These are phyloP conservation scores for Actinernus sp. DNA, from an alignment of 92 coral and sea anemone genomes.

Conservation along the genomic window DNA sequence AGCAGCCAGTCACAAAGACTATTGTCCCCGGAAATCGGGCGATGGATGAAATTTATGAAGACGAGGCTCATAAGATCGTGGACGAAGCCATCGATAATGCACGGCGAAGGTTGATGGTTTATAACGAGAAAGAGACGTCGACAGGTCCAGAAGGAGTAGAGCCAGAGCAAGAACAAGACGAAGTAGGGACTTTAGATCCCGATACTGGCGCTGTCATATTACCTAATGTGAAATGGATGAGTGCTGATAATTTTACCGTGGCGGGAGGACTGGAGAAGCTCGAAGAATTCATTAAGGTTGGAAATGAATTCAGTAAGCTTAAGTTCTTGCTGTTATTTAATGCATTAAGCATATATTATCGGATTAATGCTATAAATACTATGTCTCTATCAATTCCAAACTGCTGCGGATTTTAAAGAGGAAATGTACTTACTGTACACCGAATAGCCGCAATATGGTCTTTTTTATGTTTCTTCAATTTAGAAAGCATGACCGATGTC, in stretches of 20 bases:
- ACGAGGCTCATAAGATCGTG: conserved; percentile 94
- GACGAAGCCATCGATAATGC: conserved; percentile 99
- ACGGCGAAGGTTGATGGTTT: conserved; percentile 57
- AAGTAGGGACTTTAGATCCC: conserved; percentile 69
- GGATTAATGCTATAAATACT: too few relatives aligned
- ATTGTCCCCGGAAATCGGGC: conserved; percentile 85
- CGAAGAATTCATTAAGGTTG: conserved; percentile 89
- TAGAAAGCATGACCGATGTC: too few relatives aligned
- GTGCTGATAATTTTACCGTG: conserved; percentile 84
- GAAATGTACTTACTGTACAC: too few relatives aligned
- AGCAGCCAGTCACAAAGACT: conserved; percentile 55
- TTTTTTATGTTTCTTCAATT: too few relatives aligned
- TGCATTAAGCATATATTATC: too few relatives aligned
- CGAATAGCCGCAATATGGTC: too few relatives aligned
- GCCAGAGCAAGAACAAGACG: conserved; percentile 61
- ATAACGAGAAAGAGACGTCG: neutral
- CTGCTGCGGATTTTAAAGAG: too few relatives aligned
- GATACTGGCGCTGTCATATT: conserved; percentile 78
- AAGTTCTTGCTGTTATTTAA: too few relatives aligned
- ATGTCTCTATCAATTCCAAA: too few relatives aligned
- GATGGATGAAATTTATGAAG: conserved; percentile 78
- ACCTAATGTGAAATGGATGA: conserved; percentile 99
- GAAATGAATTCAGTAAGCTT: too few relatives aligned
- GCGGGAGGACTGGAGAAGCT: conserved; percentile 93
- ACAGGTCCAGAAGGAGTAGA: neutral